phyloP scores from a whole-genome alignment of 2,113 vertebrate genomes.

The Xiphorhynchus elegans region DNA sequence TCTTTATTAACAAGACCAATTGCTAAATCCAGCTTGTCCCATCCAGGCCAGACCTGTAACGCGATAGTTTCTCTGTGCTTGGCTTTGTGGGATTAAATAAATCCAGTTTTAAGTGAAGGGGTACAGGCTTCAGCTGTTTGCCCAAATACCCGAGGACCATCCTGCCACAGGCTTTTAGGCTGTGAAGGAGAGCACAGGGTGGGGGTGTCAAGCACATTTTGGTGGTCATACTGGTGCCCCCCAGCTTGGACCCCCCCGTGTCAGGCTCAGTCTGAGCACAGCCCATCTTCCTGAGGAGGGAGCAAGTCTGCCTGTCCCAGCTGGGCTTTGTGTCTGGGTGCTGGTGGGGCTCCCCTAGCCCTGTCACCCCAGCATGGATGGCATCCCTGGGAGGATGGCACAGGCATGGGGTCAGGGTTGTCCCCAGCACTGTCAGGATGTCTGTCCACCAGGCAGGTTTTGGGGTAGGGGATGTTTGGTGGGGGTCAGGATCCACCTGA shows the following conservation, averaged over 20 bases:
- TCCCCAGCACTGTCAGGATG: not conserved
- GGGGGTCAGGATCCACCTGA: not conserved
- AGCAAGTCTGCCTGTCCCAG: not conserved
- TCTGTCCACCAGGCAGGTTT: fast-evolving
- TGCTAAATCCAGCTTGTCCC: constrained; percentile 32
- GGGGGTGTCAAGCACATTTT: fast-evolving
- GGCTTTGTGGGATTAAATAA: not conserved
- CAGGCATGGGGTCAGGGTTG: not conserved
- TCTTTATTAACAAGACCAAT: constrained; percentile 25
- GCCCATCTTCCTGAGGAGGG: not conserved
- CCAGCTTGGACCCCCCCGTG: fast-evolving
- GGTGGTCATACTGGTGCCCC: not conserved
- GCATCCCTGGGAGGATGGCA: not conserved
- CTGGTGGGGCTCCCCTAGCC: not conserved
- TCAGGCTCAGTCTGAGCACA: fast-evolving
- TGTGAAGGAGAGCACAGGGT: not conserved
- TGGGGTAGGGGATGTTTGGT: fast-evolving
- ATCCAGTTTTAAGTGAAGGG: constrained; percentile 26
- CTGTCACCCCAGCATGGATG: fast-evolving
- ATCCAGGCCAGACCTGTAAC: not conserved
- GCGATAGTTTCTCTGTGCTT: not conserved
- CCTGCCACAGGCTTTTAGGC: fast-evolving
- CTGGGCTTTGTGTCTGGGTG: not conserved
- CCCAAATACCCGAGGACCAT: not conserved
- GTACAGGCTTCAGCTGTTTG: constrained; percentile 38